Evolutionary conservation across 1,140 invertebrate genomes (phyloP), one percentile per base, ranked within the genome.

Genomic region (Laupala kohalensis): DNA sequence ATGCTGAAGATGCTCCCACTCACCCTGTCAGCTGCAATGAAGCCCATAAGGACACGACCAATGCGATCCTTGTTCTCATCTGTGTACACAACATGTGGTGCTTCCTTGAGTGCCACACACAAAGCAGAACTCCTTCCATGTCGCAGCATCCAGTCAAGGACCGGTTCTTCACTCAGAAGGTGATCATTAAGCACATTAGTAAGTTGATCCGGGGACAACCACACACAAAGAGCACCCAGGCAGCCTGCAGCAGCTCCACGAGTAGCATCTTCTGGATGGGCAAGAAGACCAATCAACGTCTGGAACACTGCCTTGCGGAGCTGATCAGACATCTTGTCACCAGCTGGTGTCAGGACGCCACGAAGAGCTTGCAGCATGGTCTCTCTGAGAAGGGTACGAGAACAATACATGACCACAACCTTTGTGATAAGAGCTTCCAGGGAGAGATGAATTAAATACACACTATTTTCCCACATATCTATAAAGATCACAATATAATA

Each of bases 321-420:
- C 13, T 86, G 82, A 68, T 93, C 92, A 0, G 90, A 89, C 88
- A 98, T 93, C 84, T 96, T 96, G 73, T 92, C 88, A 5, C 95
- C 95, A 67, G 92, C 93, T 29, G 89, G 88, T 12, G 85, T 87
- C 37, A 96, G 86, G 30, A 95, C 88, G 72, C 90, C 89, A 76
- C 96, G 84, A 64, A 98, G 80, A 15, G 95, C 94, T 82, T 96
- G 93, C 29, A 97, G 79, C 86, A 93, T 92, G 4, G 95, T 98
- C 83, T 97, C 95, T 76, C 89, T 90, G 74, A 74, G 77, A 73
- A n/a, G n/a, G n/a, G n/a, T n/a, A n/a, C n/a, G n/a, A n/a, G n/a
- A n/a, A n/a, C n/a, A n/a, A n/a, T n/a, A n/a, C n/a, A n/a, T n/a
- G n/a, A n/a, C n/a, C n/a, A n/a, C n/a, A n/a, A n/a, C n/a, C n/a